Percentiles rank a stretch among this genome's conserved stretches.
Evolutionary conservation across 2,888 invertebrate species (phyloP).

Genomic region (Ectemnius continuus): DNA sequence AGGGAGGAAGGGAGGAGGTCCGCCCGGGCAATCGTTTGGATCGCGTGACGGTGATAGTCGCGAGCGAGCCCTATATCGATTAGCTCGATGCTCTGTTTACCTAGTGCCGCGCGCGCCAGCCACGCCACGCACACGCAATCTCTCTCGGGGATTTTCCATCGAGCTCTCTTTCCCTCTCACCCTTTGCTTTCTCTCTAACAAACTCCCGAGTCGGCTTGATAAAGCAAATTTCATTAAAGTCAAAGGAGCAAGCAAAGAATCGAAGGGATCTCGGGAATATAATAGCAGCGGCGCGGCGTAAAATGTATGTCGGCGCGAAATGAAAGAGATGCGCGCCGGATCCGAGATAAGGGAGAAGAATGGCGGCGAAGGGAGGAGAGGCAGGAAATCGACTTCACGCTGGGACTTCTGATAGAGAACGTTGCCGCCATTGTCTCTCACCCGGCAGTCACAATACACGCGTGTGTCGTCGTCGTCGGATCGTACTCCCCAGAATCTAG

Average conservation of each 20-base stretch:
- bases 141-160: too few relatives aligned
- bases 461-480: slow-evolving; percentile 13
- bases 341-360: slow-evolving; percentile 7
- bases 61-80: background rate
- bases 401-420: slow-evolving; percentile 44
- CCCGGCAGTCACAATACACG: slow-evolving; percentile 26
- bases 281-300: too few relatives aligned
- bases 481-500: slow-evolving; percentile 38
- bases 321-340: slow-evolving; percentile 10
- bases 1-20: too few relatives aligned
- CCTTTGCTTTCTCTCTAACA: too few relatives aligned
- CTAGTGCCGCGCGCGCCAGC: too few relatives aligned
- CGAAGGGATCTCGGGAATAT: too few relatives aligned
- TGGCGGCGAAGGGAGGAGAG: slow-evolving; percentile 2
- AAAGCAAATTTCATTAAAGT: too few relatives aligned
- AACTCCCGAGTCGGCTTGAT: too few relatives aligned
- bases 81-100: too few relatives aligned
- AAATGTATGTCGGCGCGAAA: background rate
- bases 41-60: background rate
- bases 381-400: slow-evolving; percentile 59
- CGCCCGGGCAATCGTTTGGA: background rate
- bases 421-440: slow-evolving; percentile 33
- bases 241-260: too few relatives aligned
- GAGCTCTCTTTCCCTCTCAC: too few relatives aligned
- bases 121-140: too few relatives aligned